phyloP scores from a whole-genome alignment of 2,888 invertebrate species.

The Trichogramma evanescens region DNA sequence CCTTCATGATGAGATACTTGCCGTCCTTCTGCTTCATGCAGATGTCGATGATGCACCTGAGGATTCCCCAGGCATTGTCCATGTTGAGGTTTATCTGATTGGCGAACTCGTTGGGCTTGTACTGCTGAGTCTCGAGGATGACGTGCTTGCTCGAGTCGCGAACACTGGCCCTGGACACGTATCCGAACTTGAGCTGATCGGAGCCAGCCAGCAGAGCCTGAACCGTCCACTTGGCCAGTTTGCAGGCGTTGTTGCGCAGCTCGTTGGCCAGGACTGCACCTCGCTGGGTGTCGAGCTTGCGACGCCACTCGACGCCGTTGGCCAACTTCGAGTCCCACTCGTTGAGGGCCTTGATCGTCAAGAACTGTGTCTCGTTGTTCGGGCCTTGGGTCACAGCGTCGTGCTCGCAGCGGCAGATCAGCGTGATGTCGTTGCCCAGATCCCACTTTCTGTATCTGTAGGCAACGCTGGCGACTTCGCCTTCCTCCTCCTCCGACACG shows the following conservation, averaged over 20 bases:
- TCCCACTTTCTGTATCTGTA: conserved; percentile 97
- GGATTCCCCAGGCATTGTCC: conserved; percentile 99
- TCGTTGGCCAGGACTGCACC: conserved; percentile 98
- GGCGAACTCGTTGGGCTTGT: conserved; percentile 97
- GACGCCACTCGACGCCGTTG: conserved; percentile 97
- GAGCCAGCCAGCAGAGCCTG: conserved; percentile 91
- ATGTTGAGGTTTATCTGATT: conserved; percentile 97
- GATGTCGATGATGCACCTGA: conserved; percentile 93
- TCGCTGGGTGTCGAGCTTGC: conserved; percentile 93
- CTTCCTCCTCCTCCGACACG: conserved; percentile 84
- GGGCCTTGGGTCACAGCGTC: conserved; percentile 88
- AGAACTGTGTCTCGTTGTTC: conserved; percentile 82
- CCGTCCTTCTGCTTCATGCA: conserved; percentile 96
- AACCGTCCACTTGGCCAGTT: conserved; percentile 98
- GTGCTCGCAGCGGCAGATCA: conserved; percentile 93
- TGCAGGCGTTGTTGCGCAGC: conserved; percentile 97
- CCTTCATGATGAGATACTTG: conserved; percentile 95
- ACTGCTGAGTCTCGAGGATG: conserved; percentile 94
- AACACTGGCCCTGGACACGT: conserved; percentile 91
- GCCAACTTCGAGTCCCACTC: conserved; percentile 97
- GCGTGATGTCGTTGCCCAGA: conserved; percentile 81
- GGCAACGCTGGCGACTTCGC: conserved; percentile 89
- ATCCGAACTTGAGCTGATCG: conserved; percentile 97
- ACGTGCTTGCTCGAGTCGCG: conserved; percentile 94
- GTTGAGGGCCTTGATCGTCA: conserved; percentile 94